Conservation (phyloP, 2,888 invertebrate species). For the Leptogaster cylindrica region DNA sequence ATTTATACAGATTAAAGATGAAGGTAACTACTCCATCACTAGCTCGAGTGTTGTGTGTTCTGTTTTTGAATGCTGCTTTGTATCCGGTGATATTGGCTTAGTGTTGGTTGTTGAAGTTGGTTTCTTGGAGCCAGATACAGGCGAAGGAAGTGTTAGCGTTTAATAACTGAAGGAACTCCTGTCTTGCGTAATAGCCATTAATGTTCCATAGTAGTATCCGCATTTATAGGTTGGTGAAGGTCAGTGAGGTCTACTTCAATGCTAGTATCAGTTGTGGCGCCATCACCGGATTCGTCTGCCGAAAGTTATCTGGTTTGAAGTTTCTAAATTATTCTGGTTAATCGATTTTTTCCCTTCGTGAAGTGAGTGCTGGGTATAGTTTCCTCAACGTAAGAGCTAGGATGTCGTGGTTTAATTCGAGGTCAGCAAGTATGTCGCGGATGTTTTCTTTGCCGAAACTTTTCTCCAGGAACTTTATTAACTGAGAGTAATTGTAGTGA, state of each 20-base stretch:
- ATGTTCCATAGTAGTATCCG: background rate
- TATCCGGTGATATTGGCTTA: background rate
- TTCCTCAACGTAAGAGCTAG: too few relatives aligned
- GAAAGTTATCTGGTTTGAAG: background rate
- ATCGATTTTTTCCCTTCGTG: background rate
- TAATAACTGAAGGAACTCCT: background rate
- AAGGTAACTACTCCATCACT: background rate
- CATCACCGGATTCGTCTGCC: background rate
- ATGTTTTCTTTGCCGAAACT: too few relatives aligned
- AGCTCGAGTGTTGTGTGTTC: background rate
- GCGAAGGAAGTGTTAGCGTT: background rate
- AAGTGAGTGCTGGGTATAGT: too few relatives aligned
- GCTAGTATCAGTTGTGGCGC: background rate
- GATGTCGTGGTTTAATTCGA: too few relatives aligned
- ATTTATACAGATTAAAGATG: background rate
- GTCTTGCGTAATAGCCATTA: background rate
- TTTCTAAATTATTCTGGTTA: background rate
- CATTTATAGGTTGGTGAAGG: too few relatives aligned
- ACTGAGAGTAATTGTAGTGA: too few relatives aligned
- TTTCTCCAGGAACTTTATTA: too few relatives aligned
- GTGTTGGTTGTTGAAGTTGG: background rate
- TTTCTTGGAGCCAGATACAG: constrained; percentile 5
- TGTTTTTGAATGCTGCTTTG: background rate
- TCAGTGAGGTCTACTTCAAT: background rate
- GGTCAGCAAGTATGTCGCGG: too few relatives aligned